Evolutionary conservation across 2,888 invertebrate genomes (phyloP), one percentile per base, ranked within the genome.

Genomic region (Villa cingulata): DNA sequence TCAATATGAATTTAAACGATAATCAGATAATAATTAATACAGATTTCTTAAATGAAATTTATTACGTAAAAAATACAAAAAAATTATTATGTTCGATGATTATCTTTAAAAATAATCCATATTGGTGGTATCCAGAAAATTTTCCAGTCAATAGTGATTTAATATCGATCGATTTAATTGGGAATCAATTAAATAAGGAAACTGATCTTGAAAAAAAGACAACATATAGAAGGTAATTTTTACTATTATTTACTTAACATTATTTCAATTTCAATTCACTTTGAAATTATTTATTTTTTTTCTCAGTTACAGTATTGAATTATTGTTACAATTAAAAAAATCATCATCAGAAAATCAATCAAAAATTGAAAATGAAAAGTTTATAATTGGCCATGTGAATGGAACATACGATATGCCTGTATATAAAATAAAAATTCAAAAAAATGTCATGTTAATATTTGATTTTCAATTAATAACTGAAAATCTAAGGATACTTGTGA

Each of bases 111-210:
- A 40, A 47, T 4, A 60, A 60, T 50, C 56, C 57, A 6, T 56
- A 57, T 47, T 62, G 61, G 61, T 62, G 61, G 61, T 55, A 53
- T 54, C 61, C 61, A 6, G 54, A 54, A 16, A 51, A 57, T 32
- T 41, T 48, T 18, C 49, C 51, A 15, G 29, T 55, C 1, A 51
- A 46, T 19, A 55, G 55, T 0, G 42, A 54, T 4, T 48, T 59
- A 3, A 43, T 60, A 2, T 49, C 53, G 6, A 34, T 60, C 0
- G 54, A 55, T 19, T 51, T 43, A 1, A 56, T 54, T 38, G 45
- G 52, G 9, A 45, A 19, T 10, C 19, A 40, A 18, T 10, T 40
- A n/a, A 27, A 40, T 34, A 12, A 45, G 10, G 27, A 27, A 9
- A 27, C n/a, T 27, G 27, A 27, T 27, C 6, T 27, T 27, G 7